These are phyloP conservation scores for Aptenodytes patagonicus DNA, from an alignment of 2,113 vertebrate species.

Conservation along the genomic window DNA sequence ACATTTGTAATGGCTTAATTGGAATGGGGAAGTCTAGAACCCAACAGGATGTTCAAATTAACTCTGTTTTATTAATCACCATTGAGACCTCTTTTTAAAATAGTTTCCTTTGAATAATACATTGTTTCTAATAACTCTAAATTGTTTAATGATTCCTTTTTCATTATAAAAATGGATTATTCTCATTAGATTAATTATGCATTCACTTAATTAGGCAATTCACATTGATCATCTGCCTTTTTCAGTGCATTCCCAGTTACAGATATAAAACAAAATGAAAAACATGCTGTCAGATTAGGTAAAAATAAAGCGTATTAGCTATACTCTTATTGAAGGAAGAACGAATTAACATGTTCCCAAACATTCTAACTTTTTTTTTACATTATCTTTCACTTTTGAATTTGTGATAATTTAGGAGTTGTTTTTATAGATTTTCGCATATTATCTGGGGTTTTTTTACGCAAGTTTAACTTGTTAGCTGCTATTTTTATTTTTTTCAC, in stretches of 20 bases:
- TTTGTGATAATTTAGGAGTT: neutral
- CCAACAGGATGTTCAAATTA: conserved; percentile 16
- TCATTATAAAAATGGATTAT: conserved; percentile 49
- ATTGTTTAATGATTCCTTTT: conserved; percentile 25
- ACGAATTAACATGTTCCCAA: neutral
- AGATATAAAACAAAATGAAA: neutral
- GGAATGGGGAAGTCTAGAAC: neutral
- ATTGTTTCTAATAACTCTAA: conserved; percentile 42
- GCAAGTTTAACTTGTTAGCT: neutral
- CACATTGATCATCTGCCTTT: conserved; percentile 5
- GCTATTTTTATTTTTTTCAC: neutral
- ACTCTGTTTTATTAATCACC: conserved; percentile 29
- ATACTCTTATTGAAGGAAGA: neutral
- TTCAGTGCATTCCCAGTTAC: neutral
- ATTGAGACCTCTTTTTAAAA: conserved; percentile 2
- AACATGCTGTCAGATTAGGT: neutral
- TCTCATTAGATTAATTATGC: conserved; percentile 54
- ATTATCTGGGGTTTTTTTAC: neutral
- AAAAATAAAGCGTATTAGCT: neutral
- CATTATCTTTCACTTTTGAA: neutral
- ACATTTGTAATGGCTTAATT: neutral
- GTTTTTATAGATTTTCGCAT: neutral
- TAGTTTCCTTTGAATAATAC: conserved; percentile 51
- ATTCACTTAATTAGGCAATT: conserved; percentile 33
- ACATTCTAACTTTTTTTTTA: neutral